phyloP scores from a whole-genome alignment of 1,140 invertebrate species.

The Ptiloglossa arizonensis region DNA sequence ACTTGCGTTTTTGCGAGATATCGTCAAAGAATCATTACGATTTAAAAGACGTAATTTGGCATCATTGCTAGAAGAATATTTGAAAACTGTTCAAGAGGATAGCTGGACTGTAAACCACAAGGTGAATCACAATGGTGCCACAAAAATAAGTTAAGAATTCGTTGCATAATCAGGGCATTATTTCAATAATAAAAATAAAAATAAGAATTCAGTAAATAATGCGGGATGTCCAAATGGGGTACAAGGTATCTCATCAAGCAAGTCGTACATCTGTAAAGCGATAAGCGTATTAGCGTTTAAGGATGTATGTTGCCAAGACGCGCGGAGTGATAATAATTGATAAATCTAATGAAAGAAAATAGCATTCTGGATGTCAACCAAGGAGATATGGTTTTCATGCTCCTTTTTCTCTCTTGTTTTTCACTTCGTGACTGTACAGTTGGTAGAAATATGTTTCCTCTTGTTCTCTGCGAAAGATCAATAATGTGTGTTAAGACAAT shows the following conservation, averaged over 20 bases:
- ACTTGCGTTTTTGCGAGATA: constrained; percentile 87
- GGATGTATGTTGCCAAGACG: constrained; percentile 46
- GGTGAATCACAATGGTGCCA: constrained; percentile 78
- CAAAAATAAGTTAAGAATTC: constrained; percentile 75
- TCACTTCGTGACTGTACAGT: constrained; percentile 46
- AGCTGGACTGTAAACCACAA: constrained; percentile 76
- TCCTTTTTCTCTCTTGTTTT: constrained; percentile 30
- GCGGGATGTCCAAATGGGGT: not conserved
- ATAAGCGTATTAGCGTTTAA: constrained; percentile 42
- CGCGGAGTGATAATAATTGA: constrained; percentile 50
- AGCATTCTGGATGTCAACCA: constrained; percentile 54
- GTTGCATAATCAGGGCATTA: constrained; percentile 52
- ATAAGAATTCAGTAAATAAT: constrained; percentile 7
- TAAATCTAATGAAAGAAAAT: constrained; percentile 46
- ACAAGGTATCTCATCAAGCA: constrained; percentile 30
- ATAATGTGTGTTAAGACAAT: constrained; percentile 30
- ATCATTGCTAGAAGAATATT: constrained; percentile 81
- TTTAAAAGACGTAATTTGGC: constrained; percentile 91
- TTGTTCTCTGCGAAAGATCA: not conserved
- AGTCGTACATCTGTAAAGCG: constrained; percentile 48
- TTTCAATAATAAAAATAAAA: constrained; percentile 20
- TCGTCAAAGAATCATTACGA: constrained; percentile 89
- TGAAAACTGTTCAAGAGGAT: constrained; percentile 77
- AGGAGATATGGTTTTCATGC: constrained; percentile 16
- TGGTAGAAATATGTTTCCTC: constrained; percentile 55